Conservation (phyloP, 2,113 vertebrate species). For the Trinectes maculatus region DNA sequence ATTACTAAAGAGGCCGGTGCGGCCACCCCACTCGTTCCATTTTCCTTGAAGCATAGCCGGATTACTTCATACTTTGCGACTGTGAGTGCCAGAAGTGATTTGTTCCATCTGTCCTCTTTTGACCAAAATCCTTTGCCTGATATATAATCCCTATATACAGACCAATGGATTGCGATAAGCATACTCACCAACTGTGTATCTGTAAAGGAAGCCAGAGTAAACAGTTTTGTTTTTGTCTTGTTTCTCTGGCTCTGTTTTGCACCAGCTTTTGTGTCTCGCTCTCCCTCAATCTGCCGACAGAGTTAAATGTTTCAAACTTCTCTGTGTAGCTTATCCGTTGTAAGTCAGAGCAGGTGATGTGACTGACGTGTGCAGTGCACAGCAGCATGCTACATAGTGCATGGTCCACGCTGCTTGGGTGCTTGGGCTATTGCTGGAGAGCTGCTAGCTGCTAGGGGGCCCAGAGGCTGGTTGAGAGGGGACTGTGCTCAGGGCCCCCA, state of each 20-base stretch:
- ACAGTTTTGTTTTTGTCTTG: slow-evolving; percentile 54
- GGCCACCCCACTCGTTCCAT: slow-evolving; percentile 30
- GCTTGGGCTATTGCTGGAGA: no score
- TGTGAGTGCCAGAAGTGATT: slow-evolving; percentile 55
- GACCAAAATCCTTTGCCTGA: slow-evolving; percentile 60
- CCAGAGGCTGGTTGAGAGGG: no score
- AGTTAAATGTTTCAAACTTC: slow-evolving; percentile 15
- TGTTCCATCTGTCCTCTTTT: slow-evolving; percentile 66
- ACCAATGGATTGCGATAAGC: slow-evolving; percentile 61
- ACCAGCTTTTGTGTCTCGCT: slow-evolving; percentile 7
- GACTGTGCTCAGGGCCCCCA: no score
- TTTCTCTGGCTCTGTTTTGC: slow-evolving; percentile 37
- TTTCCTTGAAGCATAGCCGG: slow-evolving; percentile 50
- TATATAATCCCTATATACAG: slow-evolving; percentile 59
- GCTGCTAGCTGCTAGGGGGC: no score
- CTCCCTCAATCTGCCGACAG: slow-evolving; percentile 5
- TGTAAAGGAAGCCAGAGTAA: slow-evolving; percentile 45
- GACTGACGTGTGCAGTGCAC: slow-evolving; percentile 12
- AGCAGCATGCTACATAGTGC: slow-evolving; percentile 11
- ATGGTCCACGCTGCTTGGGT: not conserved
- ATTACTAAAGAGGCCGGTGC: slow-evolving; percentile 26
- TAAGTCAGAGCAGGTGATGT: slow-evolving; percentile 32
- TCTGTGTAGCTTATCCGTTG: slow-evolving; percentile 16
- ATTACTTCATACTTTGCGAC: slow-evolving; percentile 53
- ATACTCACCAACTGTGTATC: slow-evolving; percentile 56